Base-by-base conservation (phyloP, 2,888 invertebrate species). In the Limenitis arthemis region DNA sequence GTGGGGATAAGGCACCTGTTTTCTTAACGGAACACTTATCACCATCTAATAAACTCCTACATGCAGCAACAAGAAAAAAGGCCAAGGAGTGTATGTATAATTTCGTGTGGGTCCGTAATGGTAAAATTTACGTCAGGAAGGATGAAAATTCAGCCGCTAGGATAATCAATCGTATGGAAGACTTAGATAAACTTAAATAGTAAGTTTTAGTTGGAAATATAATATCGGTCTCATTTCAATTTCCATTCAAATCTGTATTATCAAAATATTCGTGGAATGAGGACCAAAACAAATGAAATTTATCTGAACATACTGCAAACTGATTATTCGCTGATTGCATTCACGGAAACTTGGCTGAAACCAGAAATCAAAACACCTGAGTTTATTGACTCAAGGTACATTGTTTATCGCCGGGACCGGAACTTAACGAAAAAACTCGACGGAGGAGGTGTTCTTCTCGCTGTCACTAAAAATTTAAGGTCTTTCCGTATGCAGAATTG, bases 381-480 rank as follows among this genome's bases (percentile, higher is more conserved):
- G n/a, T n/a, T n/a, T n/a, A n/a, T n/a, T n/a, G n/a, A n/a, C n/a
- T n/a, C n/a, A n/a, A n/a, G n/a, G n/a, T n/a, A n/a, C n/a, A n/a
- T n/a, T n/a, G n/a, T n/a, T n/a, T n/a, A n/a, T n/a, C n/a, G n/a
- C n/a, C n/a, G n/a, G n/a, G n/a, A n/a, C n/a, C n/a, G n/a, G n/a
- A n/a, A n/a, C n/a, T n/a, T n/a, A n/a, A n/a, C n/a, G n/a, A n/a
- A n/a, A n/a, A n/a, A n/a, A n/a, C n/a, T n/a, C n/a, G 57, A 54
- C 33, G 54, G 54, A n/a, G 54, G 57, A 3, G 57, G 57, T 4
- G 47, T 54, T 9, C 8, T 56, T 5, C 11, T 56, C 8, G 53
- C 56, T 0, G 46, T 56, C 0, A 44, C 47, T n/a, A 46, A 40
- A 8, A 12, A 48, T 9, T 44, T 57, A 11, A 38, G 11, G 11